Base-by-base conservation (phyloP, 2,113 vertebrate species). In the Hydrolagus affinis region DNA sequence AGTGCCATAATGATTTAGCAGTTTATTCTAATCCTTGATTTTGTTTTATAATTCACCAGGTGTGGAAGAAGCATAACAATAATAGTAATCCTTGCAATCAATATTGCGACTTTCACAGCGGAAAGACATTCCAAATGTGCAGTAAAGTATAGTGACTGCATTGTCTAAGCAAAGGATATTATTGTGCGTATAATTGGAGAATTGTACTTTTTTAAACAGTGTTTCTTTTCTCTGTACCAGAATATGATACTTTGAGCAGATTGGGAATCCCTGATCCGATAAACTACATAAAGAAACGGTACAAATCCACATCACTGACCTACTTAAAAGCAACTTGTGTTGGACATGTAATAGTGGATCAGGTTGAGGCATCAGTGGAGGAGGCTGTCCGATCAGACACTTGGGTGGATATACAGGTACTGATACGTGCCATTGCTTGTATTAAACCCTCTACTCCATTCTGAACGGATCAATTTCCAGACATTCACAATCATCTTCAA, bases 281-380 rank as follows among this genome's bases (percentile, higher is more conserved):
- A 69, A 90, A 86, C 89, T 98, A 98, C 90, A 94, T 99, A 85
- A 98, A 92, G 90, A 98, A 98, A 90, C 95, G 95, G 62, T 98
- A 94, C 86, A 97, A 96, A 89, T 94, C 94, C 30, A 85, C 87
- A 66, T 94, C 94, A 0, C 93, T 99, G 76, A 90, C 98, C 77
- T 97, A 96, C 91, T 91, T 98, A 83, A 90, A 92, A 87, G 93
- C 94, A 0, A 94, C 94, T 85, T 99, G 96, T 87, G 94, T 98
- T 89, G 95, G 95, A 57, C 94, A 94, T 83, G 89, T 89, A 87
- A 93, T 99, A 86, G 92, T 99, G 56, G 97, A 98, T 92, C 97
- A 96, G 85, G 93, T 98, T 85, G 97, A 99, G 93, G 98, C 96
- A 0, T 96, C 96, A 19, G 95, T 96, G 86, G 98, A 99, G 85